Base-by-base conservation (phyloP, 2,113 vertebrate genomes). In the Uropsilus gracilis region DNA sequence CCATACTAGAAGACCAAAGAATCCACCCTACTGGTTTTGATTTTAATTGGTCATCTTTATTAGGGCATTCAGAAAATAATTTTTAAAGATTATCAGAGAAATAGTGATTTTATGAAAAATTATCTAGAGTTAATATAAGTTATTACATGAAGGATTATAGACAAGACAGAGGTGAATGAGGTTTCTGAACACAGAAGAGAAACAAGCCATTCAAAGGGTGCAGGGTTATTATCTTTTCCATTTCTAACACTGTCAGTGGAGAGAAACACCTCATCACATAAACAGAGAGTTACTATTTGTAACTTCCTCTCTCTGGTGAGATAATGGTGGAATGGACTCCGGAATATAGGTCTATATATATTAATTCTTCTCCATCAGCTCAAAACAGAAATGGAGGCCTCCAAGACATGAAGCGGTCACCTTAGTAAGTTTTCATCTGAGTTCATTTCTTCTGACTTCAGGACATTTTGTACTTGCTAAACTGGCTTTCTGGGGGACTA, bases 341-440 rank as follows among this genome's bases (percentile, higher is more conserved):
- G 73, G 82, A 57, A 61, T 76, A 90, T 39, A 90, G 46, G 48
- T 57, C 66, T 53, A 30, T 71, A 63, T 3, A 1, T 76, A 69
- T 44, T 90, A 90, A 85, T 89, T 85, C 66, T 72, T 71, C 78
- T 94, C 61, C 64, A 81, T 88, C 89, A 82, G 32, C 72, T 75
- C 61, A 68, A n/a, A 90, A 82, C 44, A 32, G 20, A 93, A 91
- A 82, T 61, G 3, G 26, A 68, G 61, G 55, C 42, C 69, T 34
- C 81, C 53, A 75, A 76, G 82, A 87, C 32, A 86, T 34, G 34
- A 76, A 93, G 17, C 89, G 82, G 85, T 81, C 86, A 85, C 32
- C 39, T 84, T 78, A 87, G 73, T 61, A 77, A 76, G 90, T 57
- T 90, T 84, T 64, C 34, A 37, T 63, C n/a, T 85, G 32, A 77